Evolutionary conservation across 2,888 invertebrate genomes (phyloP), one percentile per base, ranked within the genome.

Genomic region (Aporophyla nigra): DNA sequence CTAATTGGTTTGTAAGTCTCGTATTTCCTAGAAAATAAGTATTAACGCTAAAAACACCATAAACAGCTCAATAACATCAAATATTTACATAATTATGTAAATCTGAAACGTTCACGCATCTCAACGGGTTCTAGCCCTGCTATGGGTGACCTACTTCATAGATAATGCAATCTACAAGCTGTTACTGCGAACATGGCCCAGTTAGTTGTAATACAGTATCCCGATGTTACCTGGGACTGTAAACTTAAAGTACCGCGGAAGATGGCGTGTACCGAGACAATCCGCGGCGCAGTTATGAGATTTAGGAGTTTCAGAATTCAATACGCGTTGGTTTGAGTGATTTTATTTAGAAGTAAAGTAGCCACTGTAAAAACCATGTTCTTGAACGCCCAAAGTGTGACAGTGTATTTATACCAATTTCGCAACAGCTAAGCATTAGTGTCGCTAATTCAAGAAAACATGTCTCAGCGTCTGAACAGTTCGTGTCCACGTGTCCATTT

Each of bases 51-150:
- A 70, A 49, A 71, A 62, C 49, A 70, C 27, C 62, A 43, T 56
- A 62, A 62, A 40, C 33, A 56, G 21, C 54, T 27, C 27, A 68
- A 63, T 77, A 69, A 46, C 61, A 74, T 62, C 72, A 72, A 49
- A 73, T 40, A 80, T 80, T 87, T 76, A 78, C 76, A 80, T 83
- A 79, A 74, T 79, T 84, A 78, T 86, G 78, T 78, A 80, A 84
- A 76, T 78, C 80, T 78, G 74, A 77, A 79, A 74, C 68, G 79
- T 79, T 82, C 82, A 86, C 83, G 84, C 82, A 82, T 83, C 76
- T 77, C 63, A 80, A 66, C 78, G 76, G 71, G 74, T 58, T 62
- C 56, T 67, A 76, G 62, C 74, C 71, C 76, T 84, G 80, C 82
- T 81, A 80, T 78, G 76, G 58, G 12, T 62, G 81, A 68, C 81